These are phyloP conservation scores for Sebastiscus tertius DNA, from an alignment of 2,797 vertebrate genomes.

Conservation along the genomic window DNA sequence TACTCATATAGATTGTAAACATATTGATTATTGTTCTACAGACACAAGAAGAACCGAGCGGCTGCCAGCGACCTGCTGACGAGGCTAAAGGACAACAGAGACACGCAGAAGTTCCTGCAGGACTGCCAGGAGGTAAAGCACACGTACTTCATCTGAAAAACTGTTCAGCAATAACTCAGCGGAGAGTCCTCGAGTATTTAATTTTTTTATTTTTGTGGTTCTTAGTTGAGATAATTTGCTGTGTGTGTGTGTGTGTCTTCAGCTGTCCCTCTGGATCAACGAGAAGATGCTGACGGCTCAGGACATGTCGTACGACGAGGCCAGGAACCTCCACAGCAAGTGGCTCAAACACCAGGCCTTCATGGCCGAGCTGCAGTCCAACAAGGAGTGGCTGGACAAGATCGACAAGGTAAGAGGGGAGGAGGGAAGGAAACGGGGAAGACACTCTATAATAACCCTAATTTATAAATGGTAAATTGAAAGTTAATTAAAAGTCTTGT, in stretches of 20 bases:
- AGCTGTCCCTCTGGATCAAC: slow-evolving; percentile 96
- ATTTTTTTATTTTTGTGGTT: not conserved
- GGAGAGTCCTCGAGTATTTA: not conserved
- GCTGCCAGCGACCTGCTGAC: slow-evolving; percentile 93
- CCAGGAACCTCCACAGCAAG: slow-evolving; percentile 97
- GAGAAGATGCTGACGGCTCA: slow-evolving; percentile 99
- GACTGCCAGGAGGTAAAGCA: slow-evolving; percentile 94
- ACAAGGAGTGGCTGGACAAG: slow-evolving; percentile 98
- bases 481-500: no score
- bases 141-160: fast-evolving
- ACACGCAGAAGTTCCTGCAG: slow-evolving; percentile 97
- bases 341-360: slow-evolving; percentile 99
- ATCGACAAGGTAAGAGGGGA: slow-evolving; percentile 88
- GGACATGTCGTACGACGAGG: slow-evolving; percentile 98
- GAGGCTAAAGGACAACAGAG: slow-evolving; percentile 96
- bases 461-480: no score
- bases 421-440: not conserved
- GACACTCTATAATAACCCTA: no score
- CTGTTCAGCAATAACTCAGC: not conserved
- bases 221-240: not conserved
- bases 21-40: slow-evolving; percentile 10
- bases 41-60: slow-evolving; percentile 84
- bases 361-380: slow-evolving; percentile 97
- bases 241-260: slow-evolving; percentile 11
- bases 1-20: not conserved